Evolutionary conservation across 2,888 invertebrate species (phyloP).

Genomic region (Andrena marginata): DNA sequence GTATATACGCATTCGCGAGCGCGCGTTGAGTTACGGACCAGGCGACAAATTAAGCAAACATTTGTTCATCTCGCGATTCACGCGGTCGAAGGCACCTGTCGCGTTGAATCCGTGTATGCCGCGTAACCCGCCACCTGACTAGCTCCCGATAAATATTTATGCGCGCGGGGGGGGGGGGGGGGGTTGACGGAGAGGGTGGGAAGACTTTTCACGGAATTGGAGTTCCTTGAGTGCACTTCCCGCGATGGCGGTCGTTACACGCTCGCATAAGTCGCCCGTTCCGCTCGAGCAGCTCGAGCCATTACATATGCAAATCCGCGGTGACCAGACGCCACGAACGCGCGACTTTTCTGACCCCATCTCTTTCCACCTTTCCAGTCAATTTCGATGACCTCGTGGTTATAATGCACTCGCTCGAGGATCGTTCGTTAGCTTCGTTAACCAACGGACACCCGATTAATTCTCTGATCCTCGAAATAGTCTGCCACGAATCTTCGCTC

Average conservation of each 20-base stretch:
- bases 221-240: conserved; percentile 39
- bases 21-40: not conserved
- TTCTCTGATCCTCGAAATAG: not conserved
- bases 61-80: conserved; percentile 22
- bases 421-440: not conserved
- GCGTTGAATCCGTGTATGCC: conserved; percentile 7
- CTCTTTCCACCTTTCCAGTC: conserved; percentile 72
- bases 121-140: not conserved
- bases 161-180: not conserved
- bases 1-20: not conserved
- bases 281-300: conserved; percentile 49
- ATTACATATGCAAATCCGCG: conserved; percentile 74
- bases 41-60: conserved; percentile 18
- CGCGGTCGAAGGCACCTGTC: not conserved
- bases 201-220: conserved; percentile 48
- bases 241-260: conserved; percentile 19
- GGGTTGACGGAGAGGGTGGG: no score
- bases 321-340: conserved; percentile 68
- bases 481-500: no score
- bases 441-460: not conserved
- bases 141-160: conserved; percentile 56
- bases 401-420: not conserved
- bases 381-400: conserved; percentile 52
- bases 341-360: conserved; percentile 75
- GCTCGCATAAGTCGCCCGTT: conserved; percentile 53